Evolutionary conservation across 2,797 vertebrate genomes (phyloP).

Genomic region (Danio kyathit): DNA sequence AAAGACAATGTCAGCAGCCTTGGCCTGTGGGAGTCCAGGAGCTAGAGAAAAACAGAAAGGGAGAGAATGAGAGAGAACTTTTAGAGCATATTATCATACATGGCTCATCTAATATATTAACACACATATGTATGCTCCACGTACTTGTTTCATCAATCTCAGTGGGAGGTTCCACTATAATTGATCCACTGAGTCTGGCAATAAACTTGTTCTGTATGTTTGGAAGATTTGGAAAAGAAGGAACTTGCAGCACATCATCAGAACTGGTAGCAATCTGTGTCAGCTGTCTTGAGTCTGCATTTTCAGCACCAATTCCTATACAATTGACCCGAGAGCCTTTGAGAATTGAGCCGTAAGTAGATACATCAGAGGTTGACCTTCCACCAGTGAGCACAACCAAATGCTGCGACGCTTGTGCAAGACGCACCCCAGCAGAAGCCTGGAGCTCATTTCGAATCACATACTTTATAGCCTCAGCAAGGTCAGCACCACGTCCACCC

Average conservation of each 20-base stretch:
- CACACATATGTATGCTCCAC: slow-evolving; percentile 48
- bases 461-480: slow-evolving; percentile 86
- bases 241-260: slow-evolving; percentile 81
- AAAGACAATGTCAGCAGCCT: slow-evolving; percentile 93
- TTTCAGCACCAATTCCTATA: slow-evolving; percentile 84
- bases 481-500: slow-evolving; percentile 85
- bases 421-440: slow-evolving; percentile 84
- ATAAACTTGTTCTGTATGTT: slow-evolving; percentile 76
- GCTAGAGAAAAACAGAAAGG: slow-evolving; percentile 30
- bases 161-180: neutral
- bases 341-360: slow-evolving; percentile 78
- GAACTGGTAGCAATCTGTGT: slow-evolving; percentile 77
- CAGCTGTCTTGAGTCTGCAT: slow-evolving; percentile 81
- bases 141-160: slow-evolving; percentile 61
- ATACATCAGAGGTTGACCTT: slow-evolving; percentile 84
- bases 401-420: slow-evolving; percentile 88
- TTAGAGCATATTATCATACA: neutral
- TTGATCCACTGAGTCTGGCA: slow-evolving; percentile 70
- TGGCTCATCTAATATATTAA: neutral
- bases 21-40: slow-evolving; percentile 54
- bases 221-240: slow-evolving; percentile 81
- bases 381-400: slow-evolving; percentile 92
- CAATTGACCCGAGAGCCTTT: slow-evolving; percentile 77
- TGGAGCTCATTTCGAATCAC: slow-evolving; percentile 86
- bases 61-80: neutral